Percentiles rank a stretch among this genome's conserved stretches.
Conservation (phyloP, 2,113 vertebrate genomes). For the Desmodus rotundus region DNA sequence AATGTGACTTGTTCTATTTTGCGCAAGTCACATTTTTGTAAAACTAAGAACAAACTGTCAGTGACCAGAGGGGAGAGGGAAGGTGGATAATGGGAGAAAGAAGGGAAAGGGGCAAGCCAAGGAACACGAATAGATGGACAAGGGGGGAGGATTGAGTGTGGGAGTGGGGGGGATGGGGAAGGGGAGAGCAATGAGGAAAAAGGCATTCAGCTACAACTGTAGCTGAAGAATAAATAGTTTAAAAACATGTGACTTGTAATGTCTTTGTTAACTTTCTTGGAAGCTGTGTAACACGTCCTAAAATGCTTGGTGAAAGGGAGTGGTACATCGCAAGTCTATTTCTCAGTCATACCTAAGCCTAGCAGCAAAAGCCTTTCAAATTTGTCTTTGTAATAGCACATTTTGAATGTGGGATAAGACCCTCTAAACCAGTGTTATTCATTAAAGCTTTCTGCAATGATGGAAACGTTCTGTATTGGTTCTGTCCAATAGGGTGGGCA, state of each 20-base stretch:
- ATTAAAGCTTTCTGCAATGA: not conserved
- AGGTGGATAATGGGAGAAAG: no score
- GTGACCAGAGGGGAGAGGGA: no score
- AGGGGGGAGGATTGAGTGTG: no score
- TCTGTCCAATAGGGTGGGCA: not conserved
- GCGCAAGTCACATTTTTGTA: no score
- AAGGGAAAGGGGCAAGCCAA: no score
- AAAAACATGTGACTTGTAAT: not conserved
- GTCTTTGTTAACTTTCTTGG: not conserved
- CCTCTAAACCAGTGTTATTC: not conserved
- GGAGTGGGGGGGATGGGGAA: no score
- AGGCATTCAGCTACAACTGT: no score
- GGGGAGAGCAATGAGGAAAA: no score
- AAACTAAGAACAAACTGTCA: no score
- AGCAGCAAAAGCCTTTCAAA: not conserved
- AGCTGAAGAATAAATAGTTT: no score
- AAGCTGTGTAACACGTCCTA: not conserved
- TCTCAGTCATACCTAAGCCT: not conserved
- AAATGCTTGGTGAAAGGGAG: not conserved
- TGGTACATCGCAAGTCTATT: not conserved
- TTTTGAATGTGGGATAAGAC: not conserved
- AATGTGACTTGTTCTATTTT: not conserved
- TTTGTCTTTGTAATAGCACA: not conserved
- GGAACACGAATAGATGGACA: no score
- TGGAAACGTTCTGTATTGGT: not conserved